phyloP scores from a whole-genome alignment of 2,797 vertebrate species.

The Schizothorax lantsangensis region DNA sequence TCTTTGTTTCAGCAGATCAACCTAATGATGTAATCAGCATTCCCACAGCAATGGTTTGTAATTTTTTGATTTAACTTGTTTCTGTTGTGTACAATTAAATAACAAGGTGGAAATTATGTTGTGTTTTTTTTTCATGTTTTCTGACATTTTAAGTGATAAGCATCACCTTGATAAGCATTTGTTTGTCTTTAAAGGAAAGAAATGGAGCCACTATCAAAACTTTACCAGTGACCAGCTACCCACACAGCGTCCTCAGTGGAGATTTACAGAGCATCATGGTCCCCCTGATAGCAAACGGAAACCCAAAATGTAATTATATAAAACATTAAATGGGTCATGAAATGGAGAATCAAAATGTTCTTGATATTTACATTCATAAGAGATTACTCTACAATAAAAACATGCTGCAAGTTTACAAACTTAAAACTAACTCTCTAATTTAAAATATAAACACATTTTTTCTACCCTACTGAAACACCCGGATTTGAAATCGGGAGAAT shows the following conservation, averaged over 20 bases:
- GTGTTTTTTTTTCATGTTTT: neutral
- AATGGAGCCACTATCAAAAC: neutral
- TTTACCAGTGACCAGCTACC: slow-evolving; percentile 48
- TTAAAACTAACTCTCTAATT: neutral
- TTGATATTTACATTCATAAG: neutral
- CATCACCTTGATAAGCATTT: slow-evolving; percentile 24
- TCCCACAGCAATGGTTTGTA: slow-evolving; percentile 67
- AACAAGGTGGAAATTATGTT: neutral
- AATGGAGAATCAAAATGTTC: neutral
- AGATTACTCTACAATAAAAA: neutral
- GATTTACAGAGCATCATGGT: slow-evolving; percentile 36
- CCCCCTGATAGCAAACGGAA: slow-evolving; percentile 25
- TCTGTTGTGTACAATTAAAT: slow-evolving; percentile 31
- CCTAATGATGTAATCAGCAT: slow-evolving; percentile 41
- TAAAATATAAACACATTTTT: neutral
- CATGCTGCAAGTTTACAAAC: neutral
- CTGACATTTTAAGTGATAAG: neutral
- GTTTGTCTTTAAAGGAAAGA: slow-evolving; percentile 42
- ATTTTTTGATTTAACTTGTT: slow-evolving; percentile 27
- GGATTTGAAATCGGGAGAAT: neutral
- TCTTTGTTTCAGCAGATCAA: slow-evolving; percentile 65
- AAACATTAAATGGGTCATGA: neutral
- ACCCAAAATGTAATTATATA: slow-evolving; percentile 55
- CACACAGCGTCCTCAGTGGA: slow-evolving; percentile 39
- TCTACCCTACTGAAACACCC: no score